These are phyloP conservation scores for Cardinalis cardinalis DNA, from an alignment of 2,113 vertebrate genomes.

Conservation along the genomic window DNA sequence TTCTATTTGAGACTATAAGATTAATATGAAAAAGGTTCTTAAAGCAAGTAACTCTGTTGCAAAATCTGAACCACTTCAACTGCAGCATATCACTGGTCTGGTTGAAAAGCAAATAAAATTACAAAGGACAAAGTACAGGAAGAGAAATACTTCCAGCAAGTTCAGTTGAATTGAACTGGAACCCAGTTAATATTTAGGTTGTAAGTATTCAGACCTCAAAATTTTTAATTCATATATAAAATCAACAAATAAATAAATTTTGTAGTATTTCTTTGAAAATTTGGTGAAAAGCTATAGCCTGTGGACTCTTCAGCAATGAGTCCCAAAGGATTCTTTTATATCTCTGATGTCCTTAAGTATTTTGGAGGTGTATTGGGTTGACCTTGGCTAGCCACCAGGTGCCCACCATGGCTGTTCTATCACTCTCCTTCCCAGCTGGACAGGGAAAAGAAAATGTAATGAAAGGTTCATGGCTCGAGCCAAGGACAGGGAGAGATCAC, in stretches of 20 bases:
- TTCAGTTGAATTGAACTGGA: not conserved
- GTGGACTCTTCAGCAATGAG: not conserved
- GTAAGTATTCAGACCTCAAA: not conserved
- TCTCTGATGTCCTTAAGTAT: not conserved
- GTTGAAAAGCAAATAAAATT: not conserved
- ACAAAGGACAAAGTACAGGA: not conserved
- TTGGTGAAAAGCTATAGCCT: not conserved
- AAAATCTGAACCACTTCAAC: not conserved
- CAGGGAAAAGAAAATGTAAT: not conserved
- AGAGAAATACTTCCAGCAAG: not conserved
- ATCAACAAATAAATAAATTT: not conserved
- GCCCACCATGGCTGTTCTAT: not conserved
- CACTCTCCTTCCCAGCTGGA: not conserved
- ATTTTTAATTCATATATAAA: not conserved
- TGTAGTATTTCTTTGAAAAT: not conserved
- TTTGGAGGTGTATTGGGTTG: not conserved
- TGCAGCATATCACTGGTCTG: not conserved
- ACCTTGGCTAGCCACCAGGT: not conserved
- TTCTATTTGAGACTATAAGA: not conserved
- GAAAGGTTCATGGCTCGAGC: rapidly evolving
- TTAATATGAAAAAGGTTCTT: not conserved
- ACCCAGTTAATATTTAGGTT: not conserved
- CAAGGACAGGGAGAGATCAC: not conserved
- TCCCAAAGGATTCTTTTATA: not conserved
- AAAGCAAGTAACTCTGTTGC: not conserved